Base-by-base conservation (phyloP, 2,113 vertebrate species). In the Suricata suricatta region DNA sequence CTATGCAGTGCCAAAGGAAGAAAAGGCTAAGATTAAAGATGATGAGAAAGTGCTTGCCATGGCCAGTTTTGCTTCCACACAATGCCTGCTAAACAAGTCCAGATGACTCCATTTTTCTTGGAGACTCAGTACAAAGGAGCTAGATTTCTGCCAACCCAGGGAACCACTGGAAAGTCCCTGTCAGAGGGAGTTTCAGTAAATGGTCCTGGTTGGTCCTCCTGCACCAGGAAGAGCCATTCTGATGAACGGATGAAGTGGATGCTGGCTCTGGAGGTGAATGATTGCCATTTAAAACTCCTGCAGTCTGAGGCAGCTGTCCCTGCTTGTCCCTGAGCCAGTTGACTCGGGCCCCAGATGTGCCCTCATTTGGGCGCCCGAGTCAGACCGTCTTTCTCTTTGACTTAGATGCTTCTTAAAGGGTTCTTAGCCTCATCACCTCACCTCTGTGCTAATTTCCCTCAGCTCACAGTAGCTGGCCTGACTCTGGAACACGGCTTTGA, bases 1-100 rank as follows among this genome's bases (percentile, higher is more conserved):
- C 27, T 35, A 16, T 23, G 69, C 57, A 63, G 76, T 77, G 71
- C 50, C 5, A 16, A 94, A 76, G 72, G 74, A 92, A 83, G 27
- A 76, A 76, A 97, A 96, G 29, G 38, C 80, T 64, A 68, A 52
- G 83, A 21, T 69, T 47, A 71, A 88, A 97, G 54, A 71, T 50
- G 81, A 83, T 64, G 44, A 93, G n/a, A 80, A 47, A 29, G 13
- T 44, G 7, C 13, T 69, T 35, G 35, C 29, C 15, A 63, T 64
- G 23, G 38, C 54, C 16, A 11, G n/a, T 15, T 85, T 68, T 93
- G 29, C 35, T 72, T 89, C 52, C n/a, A 8, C 7, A 6, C 6
- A 3, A 41, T 4, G 12, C 29, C 16, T 89, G 41, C 35, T 15
- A 33, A 41, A 31, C 1, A 35, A 50, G 47, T n/a, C 23, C 60